Percentiles rank a stretch among this genome's conserved stretches.
Evolutionary conservation across 2,888 invertebrate genomes (phyloP).

Genomic region (Tridacna gigas): DNA sequence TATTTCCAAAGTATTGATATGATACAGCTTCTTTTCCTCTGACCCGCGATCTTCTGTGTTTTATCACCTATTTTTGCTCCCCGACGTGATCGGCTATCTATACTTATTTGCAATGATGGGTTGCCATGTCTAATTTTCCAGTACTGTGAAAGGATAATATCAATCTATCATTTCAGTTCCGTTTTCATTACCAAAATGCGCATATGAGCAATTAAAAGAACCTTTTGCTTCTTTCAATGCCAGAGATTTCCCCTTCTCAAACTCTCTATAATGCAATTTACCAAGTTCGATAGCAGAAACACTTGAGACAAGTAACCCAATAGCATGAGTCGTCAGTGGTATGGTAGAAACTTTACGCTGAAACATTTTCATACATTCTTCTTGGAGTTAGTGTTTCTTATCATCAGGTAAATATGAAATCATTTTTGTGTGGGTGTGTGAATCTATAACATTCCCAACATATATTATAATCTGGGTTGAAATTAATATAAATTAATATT

Average conservation of each 20-base stretch:
- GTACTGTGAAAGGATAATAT: constrained; percentile 29
- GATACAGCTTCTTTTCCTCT: constrained; percentile 1
- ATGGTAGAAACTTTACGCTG: constrained; percentile 21
- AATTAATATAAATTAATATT: too few species aligned
- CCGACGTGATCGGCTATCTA: constrained; percentile 20
- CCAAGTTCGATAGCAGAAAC: constrained; percentile 54
- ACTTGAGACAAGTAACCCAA: constrained; percentile 45
- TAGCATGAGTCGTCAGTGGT: constrained; percentile 41
- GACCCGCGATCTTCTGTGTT: constrained; percentile 26
- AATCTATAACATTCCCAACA: constrained; percentile 58
- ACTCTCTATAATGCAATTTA: constrained; percentile 41
- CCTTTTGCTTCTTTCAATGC: constrained; percentile 40
- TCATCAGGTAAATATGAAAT: constrained; percentile 44
- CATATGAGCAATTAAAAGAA: constrained; percentile 29
- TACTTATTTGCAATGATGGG: constrained; percentile 17
- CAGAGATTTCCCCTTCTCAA: constrained; percentile 45
- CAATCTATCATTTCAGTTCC: constrained; percentile 52
- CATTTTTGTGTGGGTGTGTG: constrained; percentile 46
- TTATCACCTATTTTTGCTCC: constrained; percentile 5
- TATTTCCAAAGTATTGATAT: constrained; percentile 33
- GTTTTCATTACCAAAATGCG: constrained; percentile 30
- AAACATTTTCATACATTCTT: constrained; percentile 19
- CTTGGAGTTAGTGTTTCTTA: constrained; percentile 32
- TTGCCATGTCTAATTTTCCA: constrained; percentile 32
- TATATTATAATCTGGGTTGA: too few species aligned